A percentile compares a stretch with the other conserved stretches of the same genome.
These are phyloP conservation scores for Penaeus indicus DNA, from an alignment of 1,140 invertebrate genomes.

Conservation along the genomic window DNA sequence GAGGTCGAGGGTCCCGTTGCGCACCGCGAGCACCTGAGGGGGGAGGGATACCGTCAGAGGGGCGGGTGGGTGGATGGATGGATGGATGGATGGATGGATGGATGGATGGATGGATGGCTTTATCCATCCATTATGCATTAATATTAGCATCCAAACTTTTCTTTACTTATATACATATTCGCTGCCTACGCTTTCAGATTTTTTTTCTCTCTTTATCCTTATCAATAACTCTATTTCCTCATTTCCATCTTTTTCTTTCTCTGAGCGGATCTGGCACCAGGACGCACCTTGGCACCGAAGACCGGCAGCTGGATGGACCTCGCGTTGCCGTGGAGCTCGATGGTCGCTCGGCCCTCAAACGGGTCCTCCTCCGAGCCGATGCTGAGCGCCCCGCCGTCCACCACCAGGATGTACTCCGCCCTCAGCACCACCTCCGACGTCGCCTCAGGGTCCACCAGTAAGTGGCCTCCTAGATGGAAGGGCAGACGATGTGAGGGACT, in stretches of 20 bases:
- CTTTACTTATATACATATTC: too few relatives aligned
- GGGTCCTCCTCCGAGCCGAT: slow-evolving; percentile 43
- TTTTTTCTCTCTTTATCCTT: too few relatives aligned
- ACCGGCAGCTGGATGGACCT: slow-evolving; percentile 43
- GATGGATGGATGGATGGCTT: too few relatives aligned
- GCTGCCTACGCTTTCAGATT: too few relatives aligned
- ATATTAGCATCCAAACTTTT: too few relatives aligned
- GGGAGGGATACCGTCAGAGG: not conserved
- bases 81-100: too few relatives aligned
- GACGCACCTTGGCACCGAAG: slow-evolving; percentile 37
- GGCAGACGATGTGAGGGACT: not conserved
- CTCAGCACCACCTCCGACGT: slow-evolving; percentile 13
- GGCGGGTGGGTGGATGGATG: too few relatives aligned
- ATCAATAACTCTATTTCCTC: too few relatives aligned
- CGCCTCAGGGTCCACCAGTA: slow-evolving; percentile 37
- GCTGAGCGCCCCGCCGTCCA: slow-evolving; percentile 25
- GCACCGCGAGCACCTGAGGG: slow-evolving; percentile 31
- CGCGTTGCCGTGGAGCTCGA: slow-evolving; percentile 37
- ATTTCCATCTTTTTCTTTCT: too few relatives aligned
- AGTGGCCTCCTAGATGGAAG: not conserved
- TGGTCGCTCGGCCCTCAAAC: slow-evolving; percentile 14
- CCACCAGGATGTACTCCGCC: slow-evolving; percentile 45
- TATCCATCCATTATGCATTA: too few relatives aligned
- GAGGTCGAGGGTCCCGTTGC: slow-evolving; percentile 46
- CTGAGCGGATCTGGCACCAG: too few relatives aligned